Conservation (phyloP, 2,888 invertebrate genomes). For the Eupeodes latifasciatus region DNA sequence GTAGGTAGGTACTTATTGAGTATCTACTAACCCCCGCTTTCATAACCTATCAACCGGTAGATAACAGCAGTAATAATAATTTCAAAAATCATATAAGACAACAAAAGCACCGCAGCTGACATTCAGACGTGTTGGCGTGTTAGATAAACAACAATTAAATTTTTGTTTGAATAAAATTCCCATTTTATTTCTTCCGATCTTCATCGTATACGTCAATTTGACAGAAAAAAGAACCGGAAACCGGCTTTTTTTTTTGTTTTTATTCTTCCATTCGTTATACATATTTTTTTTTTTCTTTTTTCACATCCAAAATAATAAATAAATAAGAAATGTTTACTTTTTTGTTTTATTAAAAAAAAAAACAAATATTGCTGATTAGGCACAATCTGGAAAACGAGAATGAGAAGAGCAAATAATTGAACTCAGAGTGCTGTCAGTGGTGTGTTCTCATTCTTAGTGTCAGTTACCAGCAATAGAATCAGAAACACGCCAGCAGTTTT, state of each 20-base stretch:
- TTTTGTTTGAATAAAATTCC: conserved; percentile 12
- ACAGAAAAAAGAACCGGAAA: conserved; percentile 19
- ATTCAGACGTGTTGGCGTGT: conserved; percentile 14
- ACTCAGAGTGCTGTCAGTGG: neutral
- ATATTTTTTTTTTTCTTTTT: neutral
- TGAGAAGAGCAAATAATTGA: neutral
- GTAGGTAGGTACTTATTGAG: neutral
- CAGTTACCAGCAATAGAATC: no score
- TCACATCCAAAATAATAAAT: neutral
- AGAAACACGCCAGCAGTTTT: neutral
- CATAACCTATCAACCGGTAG: neutral
- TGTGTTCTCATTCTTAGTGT: neutral
- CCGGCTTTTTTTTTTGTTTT: conserved; percentile 59
- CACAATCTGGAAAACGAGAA: neutral
- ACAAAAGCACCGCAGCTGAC: neutral
- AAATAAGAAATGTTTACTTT: conserved; percentile 4
- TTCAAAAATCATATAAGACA: neutral
- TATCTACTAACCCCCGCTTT: no score
- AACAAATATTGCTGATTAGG: conserved; percentile 13
- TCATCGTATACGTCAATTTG: neutral
- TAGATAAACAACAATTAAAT: conserved; percentile 18
- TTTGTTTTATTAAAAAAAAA: neutral
- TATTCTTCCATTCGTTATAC: conserved; percentile 24
- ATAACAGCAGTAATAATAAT: neutral
- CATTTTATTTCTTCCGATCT: neutral